Percentiles rank a stretch among this genome's conserved stretches.
Conservation (phyloP, 1,140 invertebrate species). For the Gryllus bimaculatus region DNA sequence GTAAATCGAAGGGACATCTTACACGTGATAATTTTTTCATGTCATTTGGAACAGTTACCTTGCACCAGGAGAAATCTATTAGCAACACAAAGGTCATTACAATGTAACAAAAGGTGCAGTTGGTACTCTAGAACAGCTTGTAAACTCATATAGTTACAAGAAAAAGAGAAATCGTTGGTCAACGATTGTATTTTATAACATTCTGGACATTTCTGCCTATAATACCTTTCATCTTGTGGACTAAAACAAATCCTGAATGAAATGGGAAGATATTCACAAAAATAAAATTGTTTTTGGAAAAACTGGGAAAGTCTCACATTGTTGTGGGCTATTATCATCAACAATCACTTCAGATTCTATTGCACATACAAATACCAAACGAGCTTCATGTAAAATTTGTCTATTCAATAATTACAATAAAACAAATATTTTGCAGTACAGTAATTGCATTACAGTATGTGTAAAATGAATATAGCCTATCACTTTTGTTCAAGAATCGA, state of each 20-base stretch:
- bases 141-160: not conserved
- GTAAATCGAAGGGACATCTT: no score
- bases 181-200: not conserved
- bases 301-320: not conserved
- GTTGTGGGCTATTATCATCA: no score
- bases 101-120: not conserved
- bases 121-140: not conserved
- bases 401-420: no score
- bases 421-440: no score
- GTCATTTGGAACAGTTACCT: not conserved
- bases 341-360: no score
- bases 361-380: no score
- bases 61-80: not conserved
- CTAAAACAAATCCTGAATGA: not conserved
- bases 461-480: no score
- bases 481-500: no score
- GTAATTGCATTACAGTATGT: no score
- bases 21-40: not conserved
- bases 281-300: not conserved
- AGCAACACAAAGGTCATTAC: not conserved
- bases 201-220: not conserved
- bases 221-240: not conserved
- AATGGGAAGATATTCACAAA: not conserved
- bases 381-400: no score
- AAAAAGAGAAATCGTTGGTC: not conserved